Evolutionary conservation across 1,140 invertebrate genomes (phyloP).

Genomic region (Rhyzopertha dominica): DNA sequence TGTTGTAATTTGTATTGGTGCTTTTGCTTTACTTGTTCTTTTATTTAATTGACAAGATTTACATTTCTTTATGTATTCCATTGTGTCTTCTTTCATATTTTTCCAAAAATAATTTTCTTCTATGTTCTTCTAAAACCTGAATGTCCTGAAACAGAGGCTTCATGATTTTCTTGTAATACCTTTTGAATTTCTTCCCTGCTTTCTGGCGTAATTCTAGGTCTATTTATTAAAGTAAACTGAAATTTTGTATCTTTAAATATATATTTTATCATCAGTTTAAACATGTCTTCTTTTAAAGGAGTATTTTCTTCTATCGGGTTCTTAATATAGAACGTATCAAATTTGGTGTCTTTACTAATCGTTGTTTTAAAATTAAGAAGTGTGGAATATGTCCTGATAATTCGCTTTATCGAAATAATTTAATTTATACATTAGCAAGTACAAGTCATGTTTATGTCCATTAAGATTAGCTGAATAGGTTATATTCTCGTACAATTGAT

Average conservation of each 20-base stretch:
- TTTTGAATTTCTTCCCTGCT: no score
- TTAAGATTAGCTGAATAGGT: conserved; percentile 18
- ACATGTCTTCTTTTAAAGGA: conserved; percentile 23
- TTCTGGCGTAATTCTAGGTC: no score
- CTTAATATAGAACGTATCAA: conserved; percentile 10
- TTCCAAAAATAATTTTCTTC: conserved; percentile 41
- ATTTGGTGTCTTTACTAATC: no score
- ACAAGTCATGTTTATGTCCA: conserved; percentile 24
- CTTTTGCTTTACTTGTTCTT: conserved; percentile 22
- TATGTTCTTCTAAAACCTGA: no score
- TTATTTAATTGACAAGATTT: conserved; percentile 36
- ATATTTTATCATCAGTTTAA: no score
- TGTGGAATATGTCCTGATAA: conserved; percentile 35
- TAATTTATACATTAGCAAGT: conserved; percentile 25
- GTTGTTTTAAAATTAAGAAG: no score
- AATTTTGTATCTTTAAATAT: no score
- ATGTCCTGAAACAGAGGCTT: no score
- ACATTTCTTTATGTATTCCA: conserved; percentile 35
- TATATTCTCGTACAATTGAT: conserved; percentile 17
- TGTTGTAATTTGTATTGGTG: conserved; percentile 38
- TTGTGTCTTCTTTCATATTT: conserved; percentile 40
- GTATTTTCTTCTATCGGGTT: conserved; percentile 10
- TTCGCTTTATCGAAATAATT: conserved; percentile 33
- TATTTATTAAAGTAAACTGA: no score
- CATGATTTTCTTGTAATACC: no score